These are phyloP conservation scores for Tupaia chinensis DNA, from an alignment of 2,113 vertebrate genomes.

Conservation along the genomic window DNA sequence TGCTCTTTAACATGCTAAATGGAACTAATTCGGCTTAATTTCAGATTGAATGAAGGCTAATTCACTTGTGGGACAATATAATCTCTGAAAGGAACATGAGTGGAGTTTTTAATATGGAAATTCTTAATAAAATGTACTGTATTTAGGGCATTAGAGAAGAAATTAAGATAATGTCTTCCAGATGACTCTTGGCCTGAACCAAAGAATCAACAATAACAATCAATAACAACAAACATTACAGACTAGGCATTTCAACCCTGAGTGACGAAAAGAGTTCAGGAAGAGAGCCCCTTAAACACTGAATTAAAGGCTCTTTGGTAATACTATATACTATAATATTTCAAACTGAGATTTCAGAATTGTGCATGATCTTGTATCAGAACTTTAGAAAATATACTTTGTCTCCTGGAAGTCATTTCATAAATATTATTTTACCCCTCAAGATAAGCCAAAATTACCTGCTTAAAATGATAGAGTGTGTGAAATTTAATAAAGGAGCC, in stretches of 20 bases:
- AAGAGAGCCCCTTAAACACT: constrained; percentile 9
- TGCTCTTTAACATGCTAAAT: constrained; percentile 49
- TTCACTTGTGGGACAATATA: neutral
- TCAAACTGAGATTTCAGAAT: constrained; percentile 35
- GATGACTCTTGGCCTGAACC: constrained; percentile 49
- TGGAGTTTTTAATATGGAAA: constrained; percentile 1
- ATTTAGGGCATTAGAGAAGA: constrained; percentile 33
- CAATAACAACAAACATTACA: constrained; percentile 10
- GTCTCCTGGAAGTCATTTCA: constrained; percentile 60
- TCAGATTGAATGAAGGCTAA: constrained; percentile 23
- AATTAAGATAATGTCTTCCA: constrained; percentile 58
- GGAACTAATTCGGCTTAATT: constrained; percentile 28
- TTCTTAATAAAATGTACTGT: constrained; percentile 43
- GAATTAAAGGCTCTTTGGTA: neutral
- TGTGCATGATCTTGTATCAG: constrained; percentile 22
- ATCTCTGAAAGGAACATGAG: constrained; percentile 23
- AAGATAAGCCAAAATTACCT: constrained; percentile 31
- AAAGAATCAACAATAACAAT: constrained; percentile 17
- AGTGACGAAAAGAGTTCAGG: constrained; percentile 26
- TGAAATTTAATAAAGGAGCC: constrained; percentile 30
- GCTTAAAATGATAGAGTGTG: neutral
- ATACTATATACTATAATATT: neutral
- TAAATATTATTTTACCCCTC: constrained; percentile 15
- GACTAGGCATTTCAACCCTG: constrained; percentile 56
- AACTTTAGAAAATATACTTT: constrained; percentile 58